Evolutionary conservation across 2,113 vertebrate species (phyloP).

Genomic region (Muscicapa adusta): DNA sequence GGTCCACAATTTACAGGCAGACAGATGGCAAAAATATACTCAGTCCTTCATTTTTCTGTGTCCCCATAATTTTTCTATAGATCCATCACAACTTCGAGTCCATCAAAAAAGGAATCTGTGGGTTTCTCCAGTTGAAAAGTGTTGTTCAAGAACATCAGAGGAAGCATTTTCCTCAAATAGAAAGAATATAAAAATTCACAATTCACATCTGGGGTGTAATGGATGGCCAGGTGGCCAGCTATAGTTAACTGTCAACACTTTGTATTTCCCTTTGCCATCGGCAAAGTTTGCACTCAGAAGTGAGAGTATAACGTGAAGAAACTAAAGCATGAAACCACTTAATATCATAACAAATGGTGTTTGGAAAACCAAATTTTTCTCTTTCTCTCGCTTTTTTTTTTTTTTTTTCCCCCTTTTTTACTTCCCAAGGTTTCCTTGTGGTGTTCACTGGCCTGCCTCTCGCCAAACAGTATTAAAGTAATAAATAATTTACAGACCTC

Average conservation of each 20-base stretch:
- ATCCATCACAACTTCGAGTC: not conserved
- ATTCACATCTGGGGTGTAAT: constrained; percentile 64
- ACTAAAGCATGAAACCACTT: constrained; percentile 41
- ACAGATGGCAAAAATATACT: constrained; percentile 19
- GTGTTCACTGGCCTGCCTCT: not conserved
- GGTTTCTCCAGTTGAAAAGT: constrained; percentile 34
- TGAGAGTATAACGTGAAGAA: constrained; percentile 59
- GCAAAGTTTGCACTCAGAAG: constrained; percentile 63
- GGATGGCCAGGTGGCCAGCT: constrained; percentile 54
- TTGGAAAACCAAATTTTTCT: not conserved
- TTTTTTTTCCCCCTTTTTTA: not conserved
- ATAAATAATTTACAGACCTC: not conserved
- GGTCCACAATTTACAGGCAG: not conserved
- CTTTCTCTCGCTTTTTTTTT: not conserved
- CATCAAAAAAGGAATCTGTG: constrained; percentile 18
- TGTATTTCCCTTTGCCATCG: constrained; percentile 58
- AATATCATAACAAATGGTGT: constrained; percentile 1
- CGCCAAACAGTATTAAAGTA: not conserved
- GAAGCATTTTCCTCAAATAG: constrained; percentile 34
- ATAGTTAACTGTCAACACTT: constrained; percentile 64
- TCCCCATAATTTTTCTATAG: not conserved
- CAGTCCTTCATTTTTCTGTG: not conserved
- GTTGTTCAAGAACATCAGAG: constrained; percentile 39
- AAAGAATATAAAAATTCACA: constrained; percentile 50
- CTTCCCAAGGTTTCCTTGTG: not conserved